Conservation (phyloP, 2,113 vertebrate genomes). For the Sylvicapra grimmia region DNA sequence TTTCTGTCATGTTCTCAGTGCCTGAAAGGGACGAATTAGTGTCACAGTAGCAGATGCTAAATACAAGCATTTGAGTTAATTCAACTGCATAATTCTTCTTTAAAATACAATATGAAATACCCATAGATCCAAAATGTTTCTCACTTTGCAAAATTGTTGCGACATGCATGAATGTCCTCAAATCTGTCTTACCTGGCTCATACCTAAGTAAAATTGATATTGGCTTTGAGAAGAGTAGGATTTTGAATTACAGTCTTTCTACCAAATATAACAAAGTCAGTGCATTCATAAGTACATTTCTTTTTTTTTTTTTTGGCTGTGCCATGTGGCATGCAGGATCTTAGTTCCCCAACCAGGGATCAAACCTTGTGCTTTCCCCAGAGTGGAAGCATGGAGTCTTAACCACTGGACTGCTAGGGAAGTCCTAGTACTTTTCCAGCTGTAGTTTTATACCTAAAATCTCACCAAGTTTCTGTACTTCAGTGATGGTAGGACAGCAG, state of each 20-base stretch:
- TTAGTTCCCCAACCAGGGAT: not conserved
- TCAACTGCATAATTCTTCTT: not conserved
- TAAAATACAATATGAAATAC: constrained; percentile 27
- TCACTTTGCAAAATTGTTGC: constrained; percentile 1
- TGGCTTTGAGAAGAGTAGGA: not conserved
- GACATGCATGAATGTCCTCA: not conserved
- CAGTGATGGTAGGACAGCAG: not conserved
- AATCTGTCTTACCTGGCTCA: not conserved
- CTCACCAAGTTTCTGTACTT: not conserved
- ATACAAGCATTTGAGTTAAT: not conserved
- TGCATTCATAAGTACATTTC: not conserved
- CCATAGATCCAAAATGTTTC: constrained; percentile 28
- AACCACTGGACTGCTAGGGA: not conserved
- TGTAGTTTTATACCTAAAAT: not conserved
- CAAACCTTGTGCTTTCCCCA: not conserved
- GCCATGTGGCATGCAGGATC: not conserved
- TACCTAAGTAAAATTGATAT: not conserved
- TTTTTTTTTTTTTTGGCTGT: not conserved
- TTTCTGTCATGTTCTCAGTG: not conserved
- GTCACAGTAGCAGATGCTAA: not conserved
- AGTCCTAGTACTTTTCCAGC: not conserved
- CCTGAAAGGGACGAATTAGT: not conserved
- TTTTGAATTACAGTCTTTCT: not conserved
- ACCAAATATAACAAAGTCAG: not conserved
- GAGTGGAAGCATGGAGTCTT: not conserved